Evolutionary conservation across 2,113 vertebrate species (phyloP).

Genomic region (Crotalus helleri): DNA sequence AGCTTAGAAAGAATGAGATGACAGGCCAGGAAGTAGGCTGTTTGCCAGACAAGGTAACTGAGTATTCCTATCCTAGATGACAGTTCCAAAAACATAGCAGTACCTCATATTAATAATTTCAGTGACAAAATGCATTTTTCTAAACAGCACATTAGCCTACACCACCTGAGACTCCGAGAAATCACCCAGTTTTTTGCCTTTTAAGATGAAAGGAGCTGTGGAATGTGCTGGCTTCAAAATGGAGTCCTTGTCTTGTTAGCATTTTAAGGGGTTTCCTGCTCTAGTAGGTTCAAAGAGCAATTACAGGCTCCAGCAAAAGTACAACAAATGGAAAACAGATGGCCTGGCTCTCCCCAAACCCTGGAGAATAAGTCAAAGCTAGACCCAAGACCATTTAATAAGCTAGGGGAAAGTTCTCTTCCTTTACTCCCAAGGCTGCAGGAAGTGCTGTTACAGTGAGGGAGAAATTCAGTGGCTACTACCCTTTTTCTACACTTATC

Average conservation of each 20-base stretch:
- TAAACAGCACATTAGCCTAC: conserved; percentile 50
- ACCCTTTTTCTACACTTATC: neutral
- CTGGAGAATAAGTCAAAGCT: conserved; percentile 57
- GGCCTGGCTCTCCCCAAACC: conserved; percentile 59
- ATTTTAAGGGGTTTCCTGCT: conserved; percentile 73
- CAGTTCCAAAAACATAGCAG: conserved; percentile 19
- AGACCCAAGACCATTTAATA: conserved; percentile 47
- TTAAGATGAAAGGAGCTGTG: conserved; percentile 64
- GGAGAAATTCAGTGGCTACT: conserved; percentile 17
- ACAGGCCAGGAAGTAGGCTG: neutral
- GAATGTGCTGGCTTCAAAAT: conserved; percentile 67
- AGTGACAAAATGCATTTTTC: conserved; percentile 46
- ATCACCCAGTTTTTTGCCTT: conserved; percentile 43
- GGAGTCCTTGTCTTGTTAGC: conserved; percentile 61
- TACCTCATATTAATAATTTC: conserved; percentile 30
- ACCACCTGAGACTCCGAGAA: conserved; percentile 34
- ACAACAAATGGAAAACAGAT: conserved; percentile 76
- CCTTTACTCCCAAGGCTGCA: neutral
- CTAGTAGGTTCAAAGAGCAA: conserved; percentile 71
- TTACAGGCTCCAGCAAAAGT: conserved; percentile 69
- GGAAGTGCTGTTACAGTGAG: neutral
- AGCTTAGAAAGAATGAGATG: neutral
- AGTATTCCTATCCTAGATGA: neutral
- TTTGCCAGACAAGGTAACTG: conserved; percentile 18
- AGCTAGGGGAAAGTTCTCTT: conserved; percentile 21